Base-by-base conservation (phyloP, 2,113 vertebrate genomes). In the Salvelinus sp. region DNA sequence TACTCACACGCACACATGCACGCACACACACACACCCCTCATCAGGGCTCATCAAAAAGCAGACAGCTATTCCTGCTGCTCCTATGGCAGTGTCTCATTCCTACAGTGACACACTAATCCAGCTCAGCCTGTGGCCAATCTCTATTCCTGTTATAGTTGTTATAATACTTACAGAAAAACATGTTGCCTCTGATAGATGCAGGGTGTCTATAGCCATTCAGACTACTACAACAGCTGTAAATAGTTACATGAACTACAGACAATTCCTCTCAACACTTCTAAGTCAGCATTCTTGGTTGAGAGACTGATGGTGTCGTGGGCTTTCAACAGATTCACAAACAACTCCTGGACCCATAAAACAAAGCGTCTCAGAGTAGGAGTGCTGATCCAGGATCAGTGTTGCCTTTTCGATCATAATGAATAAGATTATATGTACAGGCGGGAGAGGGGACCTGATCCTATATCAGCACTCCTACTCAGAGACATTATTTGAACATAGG, bases 1-100 rank as follows among this genome's bases (percentile, higher is more conserved):
- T 30, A 44, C 38, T 10, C 38, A 69, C 77, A 77, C 80, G 62
- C 73, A 75, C 76, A 33, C 23, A 30, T 2, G 3, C 54, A 25
- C 70, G 65, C 72, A 50, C 74, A 63, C 75, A 30, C 23, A 71
- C 73, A 70, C 71, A 18, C 44, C 68, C 75, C 50, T 54, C 50
- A 16, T 54, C 50, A 18, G 3, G 16, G 13, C 16, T 54, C 50
- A 54, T 54, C 50, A 54, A 54, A 54, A 18, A 18, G 50, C 50
- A 14, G 16, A 54, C 16, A 54, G 50, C 50, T 54, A 14, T 62
- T 22, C 18, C 58, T 62, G 58, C 58, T 62, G 58, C 58, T 62
- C 6, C 58, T 23, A 22, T 62, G 18, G 58, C 58, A 9, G 58
- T 62, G 58, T 22, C 50, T 18, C 50, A 54, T 54, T 54, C 58